Evolutionary conservation across 2,113 vertebrate genomes (phyloP).

Genomic region (Hemicordylus capensis): DNA sequence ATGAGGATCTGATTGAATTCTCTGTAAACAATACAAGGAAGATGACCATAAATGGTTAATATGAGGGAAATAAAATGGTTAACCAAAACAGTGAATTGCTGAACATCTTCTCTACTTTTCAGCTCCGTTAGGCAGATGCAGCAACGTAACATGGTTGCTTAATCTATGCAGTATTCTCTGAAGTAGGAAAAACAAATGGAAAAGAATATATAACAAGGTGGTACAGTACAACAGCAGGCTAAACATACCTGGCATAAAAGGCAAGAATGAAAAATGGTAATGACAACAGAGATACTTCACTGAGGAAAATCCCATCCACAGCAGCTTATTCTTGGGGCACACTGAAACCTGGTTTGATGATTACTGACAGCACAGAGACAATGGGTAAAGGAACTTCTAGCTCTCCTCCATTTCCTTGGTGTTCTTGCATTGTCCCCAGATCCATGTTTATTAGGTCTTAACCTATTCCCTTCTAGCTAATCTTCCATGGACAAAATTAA

Average conservation of each 20-base stretch:
- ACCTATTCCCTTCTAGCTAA: background rate
- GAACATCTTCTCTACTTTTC: too few species aligned
- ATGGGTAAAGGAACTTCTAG: background rate
- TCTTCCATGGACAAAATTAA: background rate
- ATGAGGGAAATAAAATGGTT: background rate
- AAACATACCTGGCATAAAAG: background rate
- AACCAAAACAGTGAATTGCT: background rate
- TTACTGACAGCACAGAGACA: background rate
- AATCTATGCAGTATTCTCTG: background rate
- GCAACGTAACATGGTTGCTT: background rate
- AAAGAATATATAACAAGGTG: background rate
- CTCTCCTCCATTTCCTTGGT: background rate
- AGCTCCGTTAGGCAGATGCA: background rate
- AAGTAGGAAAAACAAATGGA: background rate
- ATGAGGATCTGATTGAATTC: background rate
- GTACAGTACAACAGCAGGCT: background rate
- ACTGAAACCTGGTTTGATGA: background rate
- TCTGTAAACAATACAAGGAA: background rate
- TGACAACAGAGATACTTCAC: background rate
- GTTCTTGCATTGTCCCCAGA: background rate
- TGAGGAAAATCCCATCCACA: background rate
- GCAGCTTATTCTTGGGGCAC: background rate
- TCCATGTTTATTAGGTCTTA: background rate
- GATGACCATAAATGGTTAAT: background rate
- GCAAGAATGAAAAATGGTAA: background rate